Conservation (phyloP, 2,888 invertebrate species). For the Mesorhabditis belari region DNA sequence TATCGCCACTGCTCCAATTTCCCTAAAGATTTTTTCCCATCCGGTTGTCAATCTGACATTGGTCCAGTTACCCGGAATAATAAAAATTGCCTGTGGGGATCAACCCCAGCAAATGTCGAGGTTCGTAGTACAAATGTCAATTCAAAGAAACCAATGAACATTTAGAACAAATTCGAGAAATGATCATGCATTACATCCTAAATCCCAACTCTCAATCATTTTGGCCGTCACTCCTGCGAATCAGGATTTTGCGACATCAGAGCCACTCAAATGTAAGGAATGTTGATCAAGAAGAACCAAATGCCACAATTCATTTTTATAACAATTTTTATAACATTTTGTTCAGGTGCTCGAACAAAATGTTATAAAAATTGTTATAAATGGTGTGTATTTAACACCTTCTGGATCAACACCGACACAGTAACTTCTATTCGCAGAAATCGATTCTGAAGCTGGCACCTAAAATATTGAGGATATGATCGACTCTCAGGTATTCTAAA, state of each 20-base stretch:
- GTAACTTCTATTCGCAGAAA: too few species aligned
- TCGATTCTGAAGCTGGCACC: too few species aligned
- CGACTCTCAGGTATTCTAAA: too few species aligned
- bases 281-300: conserved; percentile 82
- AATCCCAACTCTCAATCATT: conserved; percentile 97
- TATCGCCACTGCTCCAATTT: conserved; percentile 88
- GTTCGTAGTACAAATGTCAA: conserved; percentile 16
- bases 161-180: conserved; percentile 72
- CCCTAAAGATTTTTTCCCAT: conserved; percentile 89
- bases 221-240: conserved; percentile 94
- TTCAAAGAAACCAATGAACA: too few species aligned
- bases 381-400: too few species aligned
- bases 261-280: conserved; percentile 86
- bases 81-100: conserved; percentile 94
- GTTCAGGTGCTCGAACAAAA: too few species aligned
- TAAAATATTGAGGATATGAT: too few species aligned
- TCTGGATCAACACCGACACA: too few species aligned
- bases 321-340: not conserved
- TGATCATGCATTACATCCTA: conserved; percentile 79
- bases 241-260: conserved; percentile 97
- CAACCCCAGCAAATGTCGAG: conserved; percentile 97
- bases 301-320: not conserved
- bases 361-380: not conserved
- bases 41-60: conserved; percentile 85
- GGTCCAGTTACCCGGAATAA: conserved; percentile 95